Evolutionary conservation across 2,888 invertebrate genomes (phyloP), one percentile per base, ranked within the genome.

Genomic region (Lamellibrachia satsuma): DNA sequence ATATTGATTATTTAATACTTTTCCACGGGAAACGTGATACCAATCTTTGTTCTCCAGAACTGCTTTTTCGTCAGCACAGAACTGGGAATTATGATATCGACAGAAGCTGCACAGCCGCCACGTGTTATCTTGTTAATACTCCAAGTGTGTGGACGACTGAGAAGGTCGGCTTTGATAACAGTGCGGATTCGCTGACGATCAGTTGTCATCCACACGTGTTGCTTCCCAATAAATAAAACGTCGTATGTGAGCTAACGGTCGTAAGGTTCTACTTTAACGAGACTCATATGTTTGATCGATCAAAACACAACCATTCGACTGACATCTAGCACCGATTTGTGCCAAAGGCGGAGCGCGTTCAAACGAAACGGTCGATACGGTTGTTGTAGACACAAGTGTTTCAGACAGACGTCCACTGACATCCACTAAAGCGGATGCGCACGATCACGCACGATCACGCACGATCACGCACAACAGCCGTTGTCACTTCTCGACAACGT

Each of bases 241-340:
- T 75, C 55, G 55, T 75, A 3, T 22, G 75, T 6, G 75, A 75
- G 75, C 22, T 22, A 75, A 2, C n/a, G 22, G 75, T 75, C 22
- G n/a, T 75, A 75, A 75, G 75, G 6, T 22, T 75, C 22, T n/a
- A 75, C 15, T 75, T 75, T 75, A 75, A 75, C 75, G 75, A 75
- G 75, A 75, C n/a, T 75, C 75, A 75, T 75, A 75, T 22, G 75
- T 75, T 75, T 75, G 75, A 75, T 75, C 75, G 22, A 75, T 75
- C 75, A 75, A 75, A 75, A 75, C n/a, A 75, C 22, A 22, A 75
- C 22, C 22, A 75, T 75, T 75, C 22, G 3, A 3, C 22, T 75
- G 75, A 75, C 75, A 75, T 75, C 75, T 75, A 75, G 75, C 75
- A 75, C 75, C 75, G 75, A 75, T 75, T 75, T 75, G 22, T 75